A percentile compares a stretch with the other conserved stretches of the same genome.
Conservation (phyloP, 2,888 invertebrate genomes). For the Euclidia mi region DNA sequence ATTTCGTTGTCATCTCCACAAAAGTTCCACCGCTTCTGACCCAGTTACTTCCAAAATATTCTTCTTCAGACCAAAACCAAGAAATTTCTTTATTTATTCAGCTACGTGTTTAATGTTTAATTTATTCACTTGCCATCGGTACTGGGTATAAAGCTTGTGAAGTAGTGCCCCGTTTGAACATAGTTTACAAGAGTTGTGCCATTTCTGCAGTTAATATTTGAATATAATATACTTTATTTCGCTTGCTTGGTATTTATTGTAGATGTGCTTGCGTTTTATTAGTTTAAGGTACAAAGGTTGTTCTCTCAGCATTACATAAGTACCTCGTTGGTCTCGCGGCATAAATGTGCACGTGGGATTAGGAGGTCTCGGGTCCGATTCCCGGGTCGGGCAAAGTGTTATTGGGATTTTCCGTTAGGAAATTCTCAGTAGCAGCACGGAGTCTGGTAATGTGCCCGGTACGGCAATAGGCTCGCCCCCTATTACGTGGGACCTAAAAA, state of each 20-base stretch:
- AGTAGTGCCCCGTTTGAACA: constrained; percentile 17
- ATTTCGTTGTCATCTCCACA: no score
- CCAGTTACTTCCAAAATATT: constrained; percentile 2
- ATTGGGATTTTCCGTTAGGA: no score
- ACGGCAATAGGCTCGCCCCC: no score
- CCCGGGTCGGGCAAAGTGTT: no score
- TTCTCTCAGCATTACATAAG: no score
- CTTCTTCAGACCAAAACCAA: neutral
- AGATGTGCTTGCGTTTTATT: neutral
- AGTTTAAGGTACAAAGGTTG: no score
- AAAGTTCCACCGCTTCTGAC: neutral
- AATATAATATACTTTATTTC: constrained; percentile 14
- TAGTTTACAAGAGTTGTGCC: constrained; percentile 27
- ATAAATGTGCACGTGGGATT: no score
- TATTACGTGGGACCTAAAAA: no score
- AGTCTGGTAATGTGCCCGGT: no score
- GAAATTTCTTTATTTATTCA: constrained; percentile 4
- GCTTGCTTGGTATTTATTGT: neutral
- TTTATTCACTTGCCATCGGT: constrained; percentile 39
- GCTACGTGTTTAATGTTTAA: constrained; percentile 33
- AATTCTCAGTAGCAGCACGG: no score
- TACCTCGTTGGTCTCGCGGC: no score
- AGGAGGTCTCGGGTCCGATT: no score
- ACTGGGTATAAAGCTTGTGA: constrained; percentile 12
- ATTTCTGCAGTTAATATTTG: constrained; percentile 42